These are phyloP conservation scores for Melanchra persicariae DNA, from an alignment of 2,888 invertebrate genomes.

Conservation along the genomic window DNA sequence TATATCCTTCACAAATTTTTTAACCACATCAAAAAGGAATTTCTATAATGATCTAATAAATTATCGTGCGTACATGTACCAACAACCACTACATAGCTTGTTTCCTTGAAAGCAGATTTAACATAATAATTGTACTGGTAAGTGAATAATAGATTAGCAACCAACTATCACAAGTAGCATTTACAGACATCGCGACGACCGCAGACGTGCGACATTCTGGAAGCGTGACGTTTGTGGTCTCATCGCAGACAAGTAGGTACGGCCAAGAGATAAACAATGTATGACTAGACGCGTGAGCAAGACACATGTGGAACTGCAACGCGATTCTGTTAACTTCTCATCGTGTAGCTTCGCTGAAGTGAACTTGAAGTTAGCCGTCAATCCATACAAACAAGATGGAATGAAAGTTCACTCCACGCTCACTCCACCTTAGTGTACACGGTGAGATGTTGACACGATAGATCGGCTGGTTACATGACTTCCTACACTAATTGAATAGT, in stretches of 20 bases:
- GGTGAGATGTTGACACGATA: no score
- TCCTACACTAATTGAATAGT: not conserved
- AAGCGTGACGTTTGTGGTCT: conserved; percentile 26
- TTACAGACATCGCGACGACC: conserved; percentile 1
- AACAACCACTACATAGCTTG: not conserved
- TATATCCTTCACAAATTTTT: no score
- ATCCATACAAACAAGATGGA: no score
- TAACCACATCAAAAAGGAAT: not conserved
- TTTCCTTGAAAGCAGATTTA: not conserved
- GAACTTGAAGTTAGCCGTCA: no score
- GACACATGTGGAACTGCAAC: not conserved
- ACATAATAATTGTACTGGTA: not conserved
- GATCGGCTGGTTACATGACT: not conserved
- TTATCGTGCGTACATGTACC: not conserved
- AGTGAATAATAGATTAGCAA: not conserved
- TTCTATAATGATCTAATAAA: not conserved
- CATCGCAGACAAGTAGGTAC: not conserved
- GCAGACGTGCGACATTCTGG: conserved; percentile 27
- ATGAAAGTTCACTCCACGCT: no score
- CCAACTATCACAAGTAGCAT: not conserved
- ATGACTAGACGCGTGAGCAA: not conserved
- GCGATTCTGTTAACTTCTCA: no score
- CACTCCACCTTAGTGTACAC: no score
- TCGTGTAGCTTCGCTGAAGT: no score
- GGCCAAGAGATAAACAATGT: not conserved